A percentile compares a stretch with the other conserved stretches of the same genome.
Evolutionary conservation across 2,113 vertebrate species (phyloP).

Genomic region (Vombatus ursinus): DNA sequence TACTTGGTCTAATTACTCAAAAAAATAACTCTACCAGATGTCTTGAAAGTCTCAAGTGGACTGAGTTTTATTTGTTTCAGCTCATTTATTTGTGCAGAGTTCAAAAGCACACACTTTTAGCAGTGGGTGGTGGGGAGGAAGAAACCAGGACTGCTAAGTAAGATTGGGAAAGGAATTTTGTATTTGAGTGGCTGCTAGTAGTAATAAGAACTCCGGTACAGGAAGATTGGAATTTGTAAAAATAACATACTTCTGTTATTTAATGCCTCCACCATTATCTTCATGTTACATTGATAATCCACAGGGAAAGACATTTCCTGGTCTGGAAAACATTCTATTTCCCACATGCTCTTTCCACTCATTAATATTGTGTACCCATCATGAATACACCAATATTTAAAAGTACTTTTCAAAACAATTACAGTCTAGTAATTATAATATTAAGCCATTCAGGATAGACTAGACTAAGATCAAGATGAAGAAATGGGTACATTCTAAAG

Average conservation of each 20-base stretch:
- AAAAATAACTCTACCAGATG: constrained; percentile 81
- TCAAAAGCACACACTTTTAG: constrained; percentile 77
- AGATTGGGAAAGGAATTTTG: constrained; percentile 38
- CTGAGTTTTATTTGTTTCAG: constrained; percentile 82
- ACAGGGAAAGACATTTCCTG: background rate
- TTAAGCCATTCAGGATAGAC: constrained; percentile 12
- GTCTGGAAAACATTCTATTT: constrained; percentile 20
- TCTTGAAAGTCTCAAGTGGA: constrained; percentile 79
- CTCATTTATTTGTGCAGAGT: constrained; percentile 81
- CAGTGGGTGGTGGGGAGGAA: constrained; percentile 45
- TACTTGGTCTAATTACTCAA: constrained; percentile 81
- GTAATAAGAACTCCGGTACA: constrained; percentile 37
- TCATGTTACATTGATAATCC: constrained; percentile 4
- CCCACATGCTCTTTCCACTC: constrained; percentile 1
- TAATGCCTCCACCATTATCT: background rate
- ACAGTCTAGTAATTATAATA: background rate
- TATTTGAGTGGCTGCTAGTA: constrained; percentile 34
- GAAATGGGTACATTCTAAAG: background rate
- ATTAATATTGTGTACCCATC: background rate
- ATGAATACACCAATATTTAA: background rate
- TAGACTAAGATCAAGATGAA: background rate
- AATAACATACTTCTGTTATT: constrained; percentile 2
- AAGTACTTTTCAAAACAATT: constrained; percentile 27
- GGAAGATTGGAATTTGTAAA: constrained; percentile 23
- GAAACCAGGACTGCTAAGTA: constrained; percentile 17